Base-by-base conservation (phyloP, 2,797 vertebrate species). In the Tympanoctomys barrerae region DNA sequence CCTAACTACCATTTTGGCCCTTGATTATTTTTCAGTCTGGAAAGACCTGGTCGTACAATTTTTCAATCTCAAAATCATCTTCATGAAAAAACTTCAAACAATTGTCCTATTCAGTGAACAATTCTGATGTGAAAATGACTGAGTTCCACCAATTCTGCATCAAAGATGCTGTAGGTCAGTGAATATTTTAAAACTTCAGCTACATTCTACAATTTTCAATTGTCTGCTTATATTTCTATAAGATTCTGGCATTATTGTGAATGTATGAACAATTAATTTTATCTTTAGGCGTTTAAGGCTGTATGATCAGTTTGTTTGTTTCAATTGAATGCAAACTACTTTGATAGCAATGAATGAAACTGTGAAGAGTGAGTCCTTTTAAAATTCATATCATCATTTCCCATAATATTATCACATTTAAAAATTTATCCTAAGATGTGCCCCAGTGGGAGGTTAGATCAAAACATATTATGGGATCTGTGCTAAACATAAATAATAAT, bases 51-150 rank as follows among this genome's bases (percentile, higher is more conserved):
- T 73, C 26, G 92, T 21, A 19, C 5, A 89, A 70, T 84, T 87
- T 91, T 70, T 36, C 22, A 70, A 16, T 79, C 42, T 86, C 36
- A 85, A 96, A 89, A 78, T 96, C 19, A 70, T 64, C 89, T 6
- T 79, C 3, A 28, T 36, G 22, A 89, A 86, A 92, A 92, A 73
- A 77, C 1, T 22, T 66, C 14, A 78, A 87, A 88, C 18, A 68
- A 39, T 62, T 78, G 68, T 54, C 12, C 4, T 52, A 22, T 4
- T 94, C 31, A 24, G 39, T 61, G 26, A 95, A 92, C 10, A 66
- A 59, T 88, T 96, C 59, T 42, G 39, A 49, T 62, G 11, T 91
- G 24, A 87, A 87, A 93, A 87, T 46, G 52, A 93, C 16, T 57
- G 12, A 28, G 46, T 87, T 54, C 7, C 2, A 5, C 1, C 39